A percentile compares a stretch with the other conserved stretches of the same genome.
These are phyloP conservation scores for Hypselothyrea guttata DNA, from an alignment of 2,888 invertebrate species.

Conservation along the genomic window DNA sequence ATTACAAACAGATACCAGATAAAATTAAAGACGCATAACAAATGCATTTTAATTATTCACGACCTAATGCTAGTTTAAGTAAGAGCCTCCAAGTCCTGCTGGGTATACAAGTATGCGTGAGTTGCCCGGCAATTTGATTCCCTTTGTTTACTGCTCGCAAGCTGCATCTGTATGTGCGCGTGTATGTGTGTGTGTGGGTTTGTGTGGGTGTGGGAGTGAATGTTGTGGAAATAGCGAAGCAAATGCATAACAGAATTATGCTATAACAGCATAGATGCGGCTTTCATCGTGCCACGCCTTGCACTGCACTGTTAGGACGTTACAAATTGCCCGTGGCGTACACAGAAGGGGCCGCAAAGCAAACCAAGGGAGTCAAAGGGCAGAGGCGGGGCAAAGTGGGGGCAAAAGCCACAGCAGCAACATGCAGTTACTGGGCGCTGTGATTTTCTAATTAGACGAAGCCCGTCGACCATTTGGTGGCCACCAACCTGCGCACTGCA, in stretches of 20 bases:
- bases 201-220: conserved; percentile 2
- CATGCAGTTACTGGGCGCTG: conserved; percentile 41
- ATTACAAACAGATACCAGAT: too few species aligned
- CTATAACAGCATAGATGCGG: conserved; percentile 38
- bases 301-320: background rate
- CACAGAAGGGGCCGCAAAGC: background rate
- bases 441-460: conserved; percentile 71
- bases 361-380: background rate
- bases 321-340: conserved; percentile 3
- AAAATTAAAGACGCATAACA: too few species aligned
- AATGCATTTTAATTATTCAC: too few species aligned
- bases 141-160: conserved; percentile 27
- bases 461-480: conserved; percentile 59
- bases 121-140: conserved; percentile 37
- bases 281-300: background rate
- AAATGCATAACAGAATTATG: conserved; percentile 46
- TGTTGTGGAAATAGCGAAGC: background rate
- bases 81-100: too few species aligned
- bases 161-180: conserved; percentile 1
- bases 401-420: conserved; percentile 20
- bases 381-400: conserved; percentile 6
- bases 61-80: too few species aligned
- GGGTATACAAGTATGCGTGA: too few species aligned
- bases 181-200: conserved; percentile 10
- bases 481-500: conserved; percentile 46